phyloP scores from a whole-genome alignment of 2,888 invertebrate genomes.

The Maniola hyperantus region DNA sequence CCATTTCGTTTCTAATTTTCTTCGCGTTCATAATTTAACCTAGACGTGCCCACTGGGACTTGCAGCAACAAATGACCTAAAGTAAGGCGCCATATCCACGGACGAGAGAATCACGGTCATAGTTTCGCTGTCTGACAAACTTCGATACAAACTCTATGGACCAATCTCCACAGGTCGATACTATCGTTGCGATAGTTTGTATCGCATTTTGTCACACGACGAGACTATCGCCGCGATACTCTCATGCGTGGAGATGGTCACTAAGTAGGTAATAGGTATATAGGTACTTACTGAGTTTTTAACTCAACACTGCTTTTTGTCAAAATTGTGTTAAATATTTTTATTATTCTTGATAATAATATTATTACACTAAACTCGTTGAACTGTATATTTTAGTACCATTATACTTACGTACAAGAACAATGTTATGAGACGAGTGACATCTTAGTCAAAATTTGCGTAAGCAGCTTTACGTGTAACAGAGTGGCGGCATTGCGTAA shows the following conservation, averaged over 20 bases:
- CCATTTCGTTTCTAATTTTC: conserved; percentile 9
- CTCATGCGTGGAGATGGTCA: no score
- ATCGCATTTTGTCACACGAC: no score
- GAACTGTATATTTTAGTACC: background rate
- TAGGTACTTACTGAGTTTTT: no score
- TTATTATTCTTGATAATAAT: background rate
- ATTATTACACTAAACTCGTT: background rate
- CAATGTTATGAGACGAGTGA: background rate
- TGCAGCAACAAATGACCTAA: background rate
- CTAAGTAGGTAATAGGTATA: no score
- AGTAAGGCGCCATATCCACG: no score
- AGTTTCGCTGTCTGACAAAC: no score
- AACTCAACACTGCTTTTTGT: background rate
- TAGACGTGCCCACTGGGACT: background rate
- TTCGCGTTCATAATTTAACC: conserved; percentile 13
- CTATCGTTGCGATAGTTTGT: no score
- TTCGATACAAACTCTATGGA: no score
- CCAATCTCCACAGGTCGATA: no score
- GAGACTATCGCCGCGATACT: no score
- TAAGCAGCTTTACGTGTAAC: conserved; percentile 17
- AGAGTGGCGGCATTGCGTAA: conserved; percentile 15
- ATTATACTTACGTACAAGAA: background rate
- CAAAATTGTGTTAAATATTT: background rate
- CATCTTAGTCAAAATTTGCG: conserved; percentile 9
- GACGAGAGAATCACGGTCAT: no score